These are phyloP conservation scores for Camarhynchus parvulus DNA, from an alignment of 2,113 vertebrate species.

Conservation along the genomic window DNA sequence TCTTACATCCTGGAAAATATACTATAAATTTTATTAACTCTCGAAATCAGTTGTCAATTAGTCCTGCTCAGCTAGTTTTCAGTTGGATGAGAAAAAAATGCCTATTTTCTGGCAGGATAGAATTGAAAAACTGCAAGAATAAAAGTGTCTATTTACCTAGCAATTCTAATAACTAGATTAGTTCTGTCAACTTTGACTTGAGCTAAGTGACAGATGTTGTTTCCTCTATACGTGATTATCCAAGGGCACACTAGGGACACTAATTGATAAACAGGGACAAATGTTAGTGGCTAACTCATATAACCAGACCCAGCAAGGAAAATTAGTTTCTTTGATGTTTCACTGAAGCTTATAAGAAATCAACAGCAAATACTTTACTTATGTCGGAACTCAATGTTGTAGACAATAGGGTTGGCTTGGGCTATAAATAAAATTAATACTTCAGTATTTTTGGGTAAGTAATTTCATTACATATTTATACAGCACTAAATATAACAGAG, in stretches of 20 bases:
- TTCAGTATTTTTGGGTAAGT: neutral
- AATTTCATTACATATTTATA: conserved; percentile 1
- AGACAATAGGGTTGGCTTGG: neutral
- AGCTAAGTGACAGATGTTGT: neutral
- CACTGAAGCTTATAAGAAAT: neutral
- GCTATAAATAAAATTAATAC: neutral
- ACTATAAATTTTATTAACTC: neutral
- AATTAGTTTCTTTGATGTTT: neutral
- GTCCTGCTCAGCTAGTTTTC: neutral
- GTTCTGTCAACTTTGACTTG: neutral
- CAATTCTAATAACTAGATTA: neutral
- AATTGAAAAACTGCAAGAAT: neutral
- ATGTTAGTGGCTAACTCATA: neutral
- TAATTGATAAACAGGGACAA: neutral
- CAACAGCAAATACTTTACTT: neutral
- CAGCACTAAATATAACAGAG: neutral
- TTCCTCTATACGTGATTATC: neutral
- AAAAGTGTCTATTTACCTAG: neutral
- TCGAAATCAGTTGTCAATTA: neutral
- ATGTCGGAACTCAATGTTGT: neutral
- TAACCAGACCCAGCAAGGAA: neutral
- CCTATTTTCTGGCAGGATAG: neutral
- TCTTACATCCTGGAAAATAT: neutral
- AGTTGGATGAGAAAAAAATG: neutral
- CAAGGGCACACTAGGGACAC: neutral